Evolutionary conservation across 30 jellyfish, hydroid and myxozoan species (phyloP).

Genomic region (Aurelia aurita): DNA sequence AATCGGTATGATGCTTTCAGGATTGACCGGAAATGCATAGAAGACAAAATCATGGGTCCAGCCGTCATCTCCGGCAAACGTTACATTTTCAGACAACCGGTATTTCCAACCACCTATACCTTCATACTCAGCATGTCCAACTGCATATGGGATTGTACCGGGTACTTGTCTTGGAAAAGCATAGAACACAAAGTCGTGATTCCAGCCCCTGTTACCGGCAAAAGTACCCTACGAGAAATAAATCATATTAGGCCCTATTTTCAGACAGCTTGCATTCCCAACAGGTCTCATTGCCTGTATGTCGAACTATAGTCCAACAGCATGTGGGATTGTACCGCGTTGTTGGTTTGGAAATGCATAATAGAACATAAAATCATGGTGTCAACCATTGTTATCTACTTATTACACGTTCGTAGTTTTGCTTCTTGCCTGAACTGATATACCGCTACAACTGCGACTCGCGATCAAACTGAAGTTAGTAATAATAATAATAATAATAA

Average conservation of each 20-base stretch:
- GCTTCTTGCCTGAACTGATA: too few species aligned
- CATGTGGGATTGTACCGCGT: too few species aligned
- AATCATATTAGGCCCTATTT: background rate
- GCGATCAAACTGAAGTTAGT: too few species aligned
- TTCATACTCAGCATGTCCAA: conserved; percentile 51
- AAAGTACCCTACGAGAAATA: conserved; percentile 4
- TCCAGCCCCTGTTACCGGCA: conserved; percentile 53
- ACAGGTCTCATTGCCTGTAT: too few species aligned
- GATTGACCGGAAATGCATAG: conserved; percentile 46
- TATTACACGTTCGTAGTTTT: too few species aligned
- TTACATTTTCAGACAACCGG: conserved; percentile 26
- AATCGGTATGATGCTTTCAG: conserved; percentile 34
- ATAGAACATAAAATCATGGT: too few species aligned
- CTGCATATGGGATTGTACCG: conserved; percentile 55
- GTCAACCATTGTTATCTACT: too few species aligned
- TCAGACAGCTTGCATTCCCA: background rate
- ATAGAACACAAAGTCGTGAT: conserved; percentile 44
- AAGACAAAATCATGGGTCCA: conserved; percentile 73
- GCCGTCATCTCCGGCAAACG: conserved; percentile 60
- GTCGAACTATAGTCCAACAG: too few species aligned
- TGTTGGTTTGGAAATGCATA: too few species aligned
- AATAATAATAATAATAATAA: too few species aligned
- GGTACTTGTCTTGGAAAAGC: conserved; percentile 40
- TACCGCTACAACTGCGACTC: too few species aligned
- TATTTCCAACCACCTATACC: conserved; percentile 72